Base-by-base conservation (phyloP, 2,797 vertebrate genomes). In the Melanotaenia pygmaea region DNA sequence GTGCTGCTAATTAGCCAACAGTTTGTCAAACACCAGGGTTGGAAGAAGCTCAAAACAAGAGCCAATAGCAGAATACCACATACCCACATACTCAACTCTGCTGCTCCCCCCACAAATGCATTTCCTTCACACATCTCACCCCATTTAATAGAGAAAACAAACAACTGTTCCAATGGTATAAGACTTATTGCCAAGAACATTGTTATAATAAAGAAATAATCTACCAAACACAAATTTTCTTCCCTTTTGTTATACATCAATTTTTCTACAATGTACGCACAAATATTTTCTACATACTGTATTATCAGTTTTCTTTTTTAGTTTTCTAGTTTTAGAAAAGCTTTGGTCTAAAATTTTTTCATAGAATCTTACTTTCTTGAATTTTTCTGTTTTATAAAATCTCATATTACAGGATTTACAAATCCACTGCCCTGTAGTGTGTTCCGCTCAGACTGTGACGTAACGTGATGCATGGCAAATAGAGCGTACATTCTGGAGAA, bases 271-370 rank as follows among this genome's bases (percentile, higher is more conserved):
- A 67, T 16, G 28, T 13, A 32, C 45, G 10, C 53, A 58, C 22
- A 53, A 24, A 11, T 12, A 2, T 12, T 5, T 12, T 54, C 22
- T 16, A 7, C 5, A 45, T 45, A 45, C 1, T 18, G 12, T 43
- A 16, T 18, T 45, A 45, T 5, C 5, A 18, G 18, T 45, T 20
- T 7, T 20, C 1, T 45, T 0, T 45, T 45, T 20, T 20, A 5
- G 3, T 20, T 16, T 7, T 16, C 1, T 4, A 1, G 22, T 54
- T 54, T 24, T 24, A 13, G 51, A 54, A 12, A 26, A 54, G 12
- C 51, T 50, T 50, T 54, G 51, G 24, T 54, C 24, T 54, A 28
- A 43, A 67, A 57, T 43, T 5, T 54, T 16, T 54, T 50, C 50
- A 26, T 4, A 4, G 13, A 32, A 45, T 59, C 32, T 20, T 47